Conservation (phyloP, 2,797 vertebrate species). For the Poliocrania exsul region DNA sequence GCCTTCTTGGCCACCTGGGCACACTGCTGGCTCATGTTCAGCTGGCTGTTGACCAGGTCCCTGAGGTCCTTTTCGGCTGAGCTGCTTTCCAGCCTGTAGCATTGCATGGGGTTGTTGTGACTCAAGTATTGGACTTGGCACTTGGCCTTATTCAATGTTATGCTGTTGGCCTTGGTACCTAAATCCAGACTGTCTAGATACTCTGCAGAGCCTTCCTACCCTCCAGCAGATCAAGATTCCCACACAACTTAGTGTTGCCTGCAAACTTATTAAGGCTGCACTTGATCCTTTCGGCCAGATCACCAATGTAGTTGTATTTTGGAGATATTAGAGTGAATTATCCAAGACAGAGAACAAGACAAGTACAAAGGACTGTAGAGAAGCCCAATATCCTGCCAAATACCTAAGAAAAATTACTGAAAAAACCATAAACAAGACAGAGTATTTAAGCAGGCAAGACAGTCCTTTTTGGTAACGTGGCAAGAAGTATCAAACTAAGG, state of each 20-base stretch:
- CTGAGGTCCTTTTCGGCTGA: too few species aligned
- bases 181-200: background rate
- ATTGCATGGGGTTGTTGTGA: background rate
- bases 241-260: background rate
- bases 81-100: background rate
- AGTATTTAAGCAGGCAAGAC: background rate
- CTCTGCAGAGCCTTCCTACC: background rate
- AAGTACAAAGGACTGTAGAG: background rate
- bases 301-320: background rate
- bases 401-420: background rate
- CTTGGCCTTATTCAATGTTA: too few species aligned
- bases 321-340: background rate
- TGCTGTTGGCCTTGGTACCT: background rate
- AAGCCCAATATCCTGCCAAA: background rate
- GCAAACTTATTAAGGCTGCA: background rate
- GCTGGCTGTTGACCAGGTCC: background rate
- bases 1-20: background rate
- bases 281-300: background rate
- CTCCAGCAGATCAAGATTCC: background rate
- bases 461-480: background rate
- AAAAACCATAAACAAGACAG: background rate
- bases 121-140: background rate
- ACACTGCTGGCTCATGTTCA: background rate
- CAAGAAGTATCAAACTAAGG: background rate
- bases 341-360: background rate